phyloP scores from a whole-genome alignment of 2,888 invertebrate species.

The Dione juno region DNA sequence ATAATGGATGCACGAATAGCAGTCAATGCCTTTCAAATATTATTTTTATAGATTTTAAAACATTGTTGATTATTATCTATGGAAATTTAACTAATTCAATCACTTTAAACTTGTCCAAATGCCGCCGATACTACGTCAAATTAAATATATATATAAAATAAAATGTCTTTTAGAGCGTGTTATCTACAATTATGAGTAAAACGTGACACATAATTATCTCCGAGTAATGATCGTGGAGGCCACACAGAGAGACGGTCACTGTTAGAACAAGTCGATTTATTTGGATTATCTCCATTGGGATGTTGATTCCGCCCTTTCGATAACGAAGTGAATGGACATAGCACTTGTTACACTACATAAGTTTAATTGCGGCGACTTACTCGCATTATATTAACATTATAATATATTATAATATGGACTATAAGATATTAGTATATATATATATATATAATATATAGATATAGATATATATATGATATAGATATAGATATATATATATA shows the following conservation, averaged over 20 bases:
- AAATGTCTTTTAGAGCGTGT: background rate
- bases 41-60: background rate
- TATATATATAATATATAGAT: too few relatives aligned
- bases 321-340: conserved; percentile 60
- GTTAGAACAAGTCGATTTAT: conserved; percentile 73
- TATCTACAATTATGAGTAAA: conserved; percentile 39
- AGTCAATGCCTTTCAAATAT: background rate
- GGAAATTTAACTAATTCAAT: background rate
- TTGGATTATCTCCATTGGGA: conserved; percentile 75
- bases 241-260: conserved; percentile 63
- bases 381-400: background rate
- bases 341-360: conserved; percentile 47
- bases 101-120: background rate
- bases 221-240: conserved; percentile 59
- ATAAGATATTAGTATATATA: too few relatives aligned
- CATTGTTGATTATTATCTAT: background rate
- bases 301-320: conserved; percentile 73
- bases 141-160: background rate
- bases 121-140: background rate
- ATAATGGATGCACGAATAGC: background rate
- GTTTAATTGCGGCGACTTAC: background rate
- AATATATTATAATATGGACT: background rate
- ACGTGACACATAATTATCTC: conserved; percentile 60
- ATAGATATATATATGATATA: too few relatives aligned
- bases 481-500: too few relatives aligned